These are phyloP conservation scores for Lagopus leucura DNA, from an alignment of 2,113 vertebrate species.

Conservation along the genomic window DNA sequence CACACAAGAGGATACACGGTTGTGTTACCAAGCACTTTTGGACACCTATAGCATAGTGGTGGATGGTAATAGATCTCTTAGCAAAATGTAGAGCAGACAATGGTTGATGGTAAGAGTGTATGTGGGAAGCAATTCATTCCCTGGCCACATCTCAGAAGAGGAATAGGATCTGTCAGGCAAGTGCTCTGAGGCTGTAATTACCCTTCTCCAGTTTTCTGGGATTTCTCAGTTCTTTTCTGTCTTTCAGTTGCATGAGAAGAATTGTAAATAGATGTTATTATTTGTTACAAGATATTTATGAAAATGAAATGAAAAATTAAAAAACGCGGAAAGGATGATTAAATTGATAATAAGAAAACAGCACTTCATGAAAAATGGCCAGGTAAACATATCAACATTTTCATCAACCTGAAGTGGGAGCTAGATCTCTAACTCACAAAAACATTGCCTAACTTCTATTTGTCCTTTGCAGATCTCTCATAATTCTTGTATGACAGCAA, in stretches of 20 bases:
- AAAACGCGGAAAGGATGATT: neutral
- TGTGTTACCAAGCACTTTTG: neutral
- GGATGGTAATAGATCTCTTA: neutral
- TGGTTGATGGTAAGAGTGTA: neutral
- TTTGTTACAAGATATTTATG: neutral
- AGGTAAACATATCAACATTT: neutral
- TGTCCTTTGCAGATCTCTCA: neutral
- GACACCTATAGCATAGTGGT: fast-evolving
- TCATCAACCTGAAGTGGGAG: neutral
- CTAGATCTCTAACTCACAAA: neutral
- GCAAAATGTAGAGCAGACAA: neutral
- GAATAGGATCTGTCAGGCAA: neutral
- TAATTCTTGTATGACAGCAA: neutral
- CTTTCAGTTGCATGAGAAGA: neutral
- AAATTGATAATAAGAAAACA: neutral
- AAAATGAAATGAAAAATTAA: neutral
- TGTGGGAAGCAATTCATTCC: neutral
- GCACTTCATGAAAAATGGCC: neutral
- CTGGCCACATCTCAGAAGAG: neutral
- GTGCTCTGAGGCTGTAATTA: neutral
- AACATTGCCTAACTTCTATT: neutral
- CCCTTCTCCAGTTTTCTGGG: fast-evolving
- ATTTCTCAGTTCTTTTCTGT: neutral
- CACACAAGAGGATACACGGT: neutral
- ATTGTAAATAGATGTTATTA: neutral